Evolutionary conservation across 1,140 invertebrate species (phyloP).

Genomic region (Drosophila grimshawi): DNA sequence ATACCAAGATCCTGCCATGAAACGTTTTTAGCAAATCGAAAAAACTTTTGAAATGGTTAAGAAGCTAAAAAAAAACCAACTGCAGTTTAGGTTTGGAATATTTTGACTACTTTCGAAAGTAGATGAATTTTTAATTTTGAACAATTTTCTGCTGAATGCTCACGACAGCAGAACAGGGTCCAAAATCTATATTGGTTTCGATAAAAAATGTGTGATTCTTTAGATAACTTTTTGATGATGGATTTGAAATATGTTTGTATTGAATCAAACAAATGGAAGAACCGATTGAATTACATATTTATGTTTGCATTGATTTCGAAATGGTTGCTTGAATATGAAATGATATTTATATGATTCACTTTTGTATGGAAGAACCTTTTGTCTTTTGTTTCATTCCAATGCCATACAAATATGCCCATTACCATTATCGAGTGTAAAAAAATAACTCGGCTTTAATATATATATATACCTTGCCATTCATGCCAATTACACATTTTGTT

Average conservation of each 20-base stretch:
- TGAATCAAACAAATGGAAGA: conserved; percentile 74
- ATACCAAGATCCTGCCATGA: conserved; percentile 18
- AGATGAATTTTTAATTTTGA: conserved; percentile 52
- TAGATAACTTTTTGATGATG: not conserved
- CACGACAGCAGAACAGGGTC: conserved; percentile 78
- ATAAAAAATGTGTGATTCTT: conserved; percentile 61
- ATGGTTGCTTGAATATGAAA: conserved; percentile 31
- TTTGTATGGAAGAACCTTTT: conserved; percentile 44
- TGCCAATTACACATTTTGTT: conserved; percentile 64
- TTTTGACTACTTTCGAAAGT: not conserved
- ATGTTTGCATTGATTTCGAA: conserved; percentile 11
- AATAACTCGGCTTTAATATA: conserved; percentile 64
- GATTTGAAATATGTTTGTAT: conserved; percentile 18
- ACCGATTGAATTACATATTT: conserved; percentile 44
- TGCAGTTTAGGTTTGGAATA: conserved; percentile 62
- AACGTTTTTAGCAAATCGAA: conserved; percentile 51
- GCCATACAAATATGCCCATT: conserved; percentile 68
- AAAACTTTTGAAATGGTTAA: conserved; percentile 35
- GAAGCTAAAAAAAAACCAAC: conserved; percentile 45
- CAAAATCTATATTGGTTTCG: conserved; percentile 48
- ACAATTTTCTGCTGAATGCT: conserved; percentile 82
- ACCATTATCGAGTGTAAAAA: conserved; percentile 65
- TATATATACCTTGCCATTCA: conserved; percentile 54
- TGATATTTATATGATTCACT: conserved; percentile 32
- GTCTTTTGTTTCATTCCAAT: conserved; percentile 60